Evolutionary conservation across 2,888 invertebrate species (phyloP), one percentile per base, ranked within the genome.

Genomic region (Diplazon laetatorius): DNA sequence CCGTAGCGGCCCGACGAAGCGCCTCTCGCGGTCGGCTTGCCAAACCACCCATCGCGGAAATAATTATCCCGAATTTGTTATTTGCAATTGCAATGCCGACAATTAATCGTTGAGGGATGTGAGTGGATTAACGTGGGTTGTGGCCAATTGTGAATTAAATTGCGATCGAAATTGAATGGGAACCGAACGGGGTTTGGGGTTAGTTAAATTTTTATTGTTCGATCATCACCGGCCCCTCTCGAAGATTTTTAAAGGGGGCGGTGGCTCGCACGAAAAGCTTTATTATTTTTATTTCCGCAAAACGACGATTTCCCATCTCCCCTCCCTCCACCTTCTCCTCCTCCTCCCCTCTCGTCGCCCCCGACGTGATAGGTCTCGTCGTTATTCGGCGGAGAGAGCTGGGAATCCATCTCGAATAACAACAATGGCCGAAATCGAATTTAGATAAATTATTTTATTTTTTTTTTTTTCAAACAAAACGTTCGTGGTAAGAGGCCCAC

Each of bases 51-150:
- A n/a, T 84, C 84, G 86, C 84, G 82, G 83, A 87, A 88, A 86
- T 89, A 89, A 89, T 87, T 88, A 87, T 87, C 83, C 81, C 83
- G 85, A 74, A 85, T 86, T 85, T 86, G 83, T 86, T 86, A 87
- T 88, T 88, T 85, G 86, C 83, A 86, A 87, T 87, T 86, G 86
- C 82, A 76, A 81, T 80, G 78, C 68, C 80, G 83, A 80, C 76
- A 79, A 83, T 82, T 84, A 82, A 85, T 82, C 81, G 75, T 78
- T 78, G 76, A 78, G 83, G 81, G 82, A 83, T 50, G 73, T 65
- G 35, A 52, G 48, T 70, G 78, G 12, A 84, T 81, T 82, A 80
- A 74, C 68, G 63, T 62, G 74, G 82, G 59, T 73, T 48, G 20
- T 44, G 65, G 60, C 52, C n/a, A 52, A 35, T 52, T 37, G 42